A percentile compares a stretch with the other conserved stretches of the same genome.
These are phyloP conservation scores for Helleia helle DNA, from an alignment of 2,888 invertebrate species.

Conservation along the genomic window DNA sequence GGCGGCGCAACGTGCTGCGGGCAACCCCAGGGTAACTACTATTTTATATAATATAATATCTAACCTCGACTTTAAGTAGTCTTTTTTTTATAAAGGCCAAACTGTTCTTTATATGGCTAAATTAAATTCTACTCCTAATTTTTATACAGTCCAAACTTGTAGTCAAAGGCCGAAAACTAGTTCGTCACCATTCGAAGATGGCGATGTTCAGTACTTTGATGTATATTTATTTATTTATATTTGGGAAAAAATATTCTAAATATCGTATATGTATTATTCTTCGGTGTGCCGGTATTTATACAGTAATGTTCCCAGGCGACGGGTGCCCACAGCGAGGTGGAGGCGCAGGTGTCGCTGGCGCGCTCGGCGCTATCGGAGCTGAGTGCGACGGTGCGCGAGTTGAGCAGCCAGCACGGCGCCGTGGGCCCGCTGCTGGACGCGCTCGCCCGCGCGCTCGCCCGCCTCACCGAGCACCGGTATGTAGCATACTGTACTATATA, in stretches of 20 bases:
- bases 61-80: too few species aligned
- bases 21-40: constrained; percentile 85
- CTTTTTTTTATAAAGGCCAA: too few species aligned
- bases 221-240: too few species aligned
- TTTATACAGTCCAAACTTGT: too few species aligned
- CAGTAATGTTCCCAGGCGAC: constrained; percentile 72
- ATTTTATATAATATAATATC: too few species aligned
- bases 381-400: constrained; percentile 82
- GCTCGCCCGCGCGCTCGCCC: constrained; percentile 89
- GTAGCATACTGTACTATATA: background rate
- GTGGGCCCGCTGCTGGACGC: constrained; percentile 92
- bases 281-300: background rate
- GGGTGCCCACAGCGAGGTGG: constrained; percentile 86
- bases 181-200: too few species aligned
- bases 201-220: too few species aligned
- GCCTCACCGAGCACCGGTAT: constrained; percentile 82
- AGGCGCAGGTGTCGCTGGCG: constrained; percentile 84
- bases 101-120: too few species aligned
- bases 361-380: constrained; percentile 86
- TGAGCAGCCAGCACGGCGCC: constrained; percentile 91
- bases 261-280: background rate
- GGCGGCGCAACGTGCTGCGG: constrained; percentile 90
- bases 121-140: too few species aligned
- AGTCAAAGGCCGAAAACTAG: too few species aligned
- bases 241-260: too few species aligned